Conservation (phyloP, 2,113 vertebrate species). For the Trematocara stigmaticum region DNA sequence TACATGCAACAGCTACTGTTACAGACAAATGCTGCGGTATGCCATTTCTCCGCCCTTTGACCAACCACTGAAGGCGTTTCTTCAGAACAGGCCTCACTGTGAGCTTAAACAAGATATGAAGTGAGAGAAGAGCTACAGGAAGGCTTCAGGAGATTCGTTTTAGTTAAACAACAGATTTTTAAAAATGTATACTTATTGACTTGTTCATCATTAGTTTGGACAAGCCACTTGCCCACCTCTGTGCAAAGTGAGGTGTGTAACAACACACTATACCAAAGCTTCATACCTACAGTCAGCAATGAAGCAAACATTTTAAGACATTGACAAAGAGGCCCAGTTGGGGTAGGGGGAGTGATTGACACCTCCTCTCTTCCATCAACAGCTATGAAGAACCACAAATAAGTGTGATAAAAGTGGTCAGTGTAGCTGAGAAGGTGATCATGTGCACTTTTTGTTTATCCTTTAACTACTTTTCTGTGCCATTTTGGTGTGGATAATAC, state of each 20-base stretch:
- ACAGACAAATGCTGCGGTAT: accelerated
- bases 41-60: background rate
- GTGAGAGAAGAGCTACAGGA: background rate
- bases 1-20: background rate
- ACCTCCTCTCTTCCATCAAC: background rate
- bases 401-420: background rate
- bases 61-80: background rate
- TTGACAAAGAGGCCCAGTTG: accelerated
- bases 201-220: background rate
- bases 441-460: background rate
- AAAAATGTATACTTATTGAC: accelerated
- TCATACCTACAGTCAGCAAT: background rate
- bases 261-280: background rate
- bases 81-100: background rate
- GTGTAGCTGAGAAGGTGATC: background rate
- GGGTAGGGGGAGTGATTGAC: background rate
- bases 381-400: background rate
- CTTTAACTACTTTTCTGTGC: background rate
- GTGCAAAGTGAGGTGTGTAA: background rate
- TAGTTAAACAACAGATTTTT: background rate
- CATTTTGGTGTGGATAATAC: accelerated
- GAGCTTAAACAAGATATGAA: background rate
- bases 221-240: accelerated
- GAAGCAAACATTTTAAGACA: background rate
- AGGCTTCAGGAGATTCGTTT: accelerated